Base-by-base conservation (phyloP, 2,113 vertebrate genomes). In the Otocyon megalotis region DNA sequence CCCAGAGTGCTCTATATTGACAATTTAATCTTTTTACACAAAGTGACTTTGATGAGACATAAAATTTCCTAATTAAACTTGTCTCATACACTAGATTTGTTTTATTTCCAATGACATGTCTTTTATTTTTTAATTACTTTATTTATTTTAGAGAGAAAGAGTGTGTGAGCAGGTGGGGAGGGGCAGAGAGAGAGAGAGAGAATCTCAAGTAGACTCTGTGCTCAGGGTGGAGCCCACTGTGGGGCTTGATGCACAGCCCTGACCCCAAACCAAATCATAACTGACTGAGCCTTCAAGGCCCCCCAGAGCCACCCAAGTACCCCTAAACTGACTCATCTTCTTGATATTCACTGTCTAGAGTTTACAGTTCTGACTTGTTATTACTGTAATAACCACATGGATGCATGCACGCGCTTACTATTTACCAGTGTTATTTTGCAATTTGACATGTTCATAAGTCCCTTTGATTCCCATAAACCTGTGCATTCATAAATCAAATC, bases 1-100 rank as follows among this genome's bases (percentile, higher is more conserved):
- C 26, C 19, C 26, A 69, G 16, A 92, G 8, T 53, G 13, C 6
- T 28, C 3, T 54, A 71, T 11, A 50, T 14, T 71, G 20, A 67
- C 80, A 92, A 80, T 69, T 79, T 88, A 88, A 74, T 35, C 53
- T 63, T 24, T 92, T 94, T 80, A 89, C 43, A 58, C 56, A 89
- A 93, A 77, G 50, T 35, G 13, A 43, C 14, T 54, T 65, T 96
- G 48, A 83, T 28, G 54, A 32, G 17, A 82, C 32, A 76, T 8
- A 71, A 19, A n/a, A 74, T 69, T 79, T 91, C 32, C 28, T 93
- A 74, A 92, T 88, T 65, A 79, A 69, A 92, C 94, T 35, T 58
- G 1, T 72, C 50, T 58, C 13, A 26, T 84, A 80, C 28, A 71
- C 14, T 84, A 80, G 32, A 37, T 65, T 85, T 85, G 35, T 43